A percentile compares a stretch with the other conserved stretches of the same genome.
These are phyloP conservation scores for Cossypha polioptera DNA, from an alignment of 2,797 vertebrate genomes.

Conservation along the genomic window DNA sequence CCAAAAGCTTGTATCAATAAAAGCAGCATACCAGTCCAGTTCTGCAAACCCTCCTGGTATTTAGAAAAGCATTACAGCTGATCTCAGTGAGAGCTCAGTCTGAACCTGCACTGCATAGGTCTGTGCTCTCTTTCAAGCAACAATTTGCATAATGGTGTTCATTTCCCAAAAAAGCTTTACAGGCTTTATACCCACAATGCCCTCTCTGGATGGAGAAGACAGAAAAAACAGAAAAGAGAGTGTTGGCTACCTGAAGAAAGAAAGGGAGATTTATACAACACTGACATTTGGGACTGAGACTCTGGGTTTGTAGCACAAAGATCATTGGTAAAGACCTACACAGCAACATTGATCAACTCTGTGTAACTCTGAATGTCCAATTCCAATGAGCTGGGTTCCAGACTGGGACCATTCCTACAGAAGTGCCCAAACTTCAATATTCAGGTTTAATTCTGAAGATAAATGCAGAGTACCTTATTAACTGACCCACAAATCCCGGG, in stretches of 20 bases:
- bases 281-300: background rate
- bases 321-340: background rate
- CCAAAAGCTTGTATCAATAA: background rate
- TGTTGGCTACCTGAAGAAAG: background rate
- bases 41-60: background rate
- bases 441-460: background rate
- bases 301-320: background rate
- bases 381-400: background rate
- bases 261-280: background rate
- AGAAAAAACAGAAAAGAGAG: background rate
- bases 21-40: background rate
- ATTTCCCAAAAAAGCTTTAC: background rate
- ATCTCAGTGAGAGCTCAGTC: background rate
- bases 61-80: slow-evolving; percentile 1
- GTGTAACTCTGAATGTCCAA: background rate
- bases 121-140: background rate
- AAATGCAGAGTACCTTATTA: background rate
- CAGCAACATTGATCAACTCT: rapidly evolving
- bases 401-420: background rate
- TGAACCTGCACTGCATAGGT: background rate
- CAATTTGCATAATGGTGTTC: background rate
- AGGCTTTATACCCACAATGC: background rate
- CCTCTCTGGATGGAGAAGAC: background rate
- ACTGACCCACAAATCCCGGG: background rate
- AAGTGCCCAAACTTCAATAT: background rate